A percentile compares a stretch with the other conserved stretches of the same genome.
Conservation (phyloP, 23 tunicate genomes). For the Trididemnum miniatum region DNA sequence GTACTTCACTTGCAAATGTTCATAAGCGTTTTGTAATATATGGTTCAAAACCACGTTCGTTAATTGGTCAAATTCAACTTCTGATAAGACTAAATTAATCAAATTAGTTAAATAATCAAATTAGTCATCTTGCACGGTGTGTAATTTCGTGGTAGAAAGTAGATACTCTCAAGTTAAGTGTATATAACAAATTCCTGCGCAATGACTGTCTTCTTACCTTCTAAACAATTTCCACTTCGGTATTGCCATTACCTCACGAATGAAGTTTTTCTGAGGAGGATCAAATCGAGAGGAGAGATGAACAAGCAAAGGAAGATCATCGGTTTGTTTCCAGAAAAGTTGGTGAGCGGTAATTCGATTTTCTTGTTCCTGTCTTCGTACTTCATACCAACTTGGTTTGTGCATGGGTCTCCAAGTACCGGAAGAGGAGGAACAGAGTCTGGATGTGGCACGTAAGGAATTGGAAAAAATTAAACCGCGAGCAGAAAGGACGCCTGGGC, state of each 20-base stretch:
- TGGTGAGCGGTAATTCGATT: conserved; percentile 33
- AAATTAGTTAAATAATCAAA: not conserved
- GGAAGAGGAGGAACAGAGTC: conserved; percentile 48
- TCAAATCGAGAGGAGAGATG: conserved; percentile 25
- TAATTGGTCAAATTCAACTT: too few relatives aligned
- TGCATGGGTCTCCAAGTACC: conserved; percentile 92
- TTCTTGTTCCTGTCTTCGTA: conserved; percentile 48
- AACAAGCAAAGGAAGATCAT: conserved; percentile 42
- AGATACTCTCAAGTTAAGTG: not conserved
- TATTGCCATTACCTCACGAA: conserved; percentile 42
- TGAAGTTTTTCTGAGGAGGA: conserved; percentile 38
- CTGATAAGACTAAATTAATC: not conserved
- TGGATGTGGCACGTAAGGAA: conserved; percentile 69
- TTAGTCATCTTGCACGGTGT: not conserved
- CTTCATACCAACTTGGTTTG: conserved; percentile 88
- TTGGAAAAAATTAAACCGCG: conserved; percentile 75
- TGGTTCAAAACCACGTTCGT: too few relatives aligned
- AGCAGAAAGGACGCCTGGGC: conserved; percentile 63
- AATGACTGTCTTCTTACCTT: conserved; percentile 55
- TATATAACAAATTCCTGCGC: not conserved
- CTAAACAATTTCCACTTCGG: conserved; percentile 56
- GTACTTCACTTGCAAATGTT: too few relatives aligned
- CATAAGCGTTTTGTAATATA: too few relatives aligned
- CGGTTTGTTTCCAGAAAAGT: conserved; percentile 61
- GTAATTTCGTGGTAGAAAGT: not conserved